Percentiles rank a stretch among this genome's conserved stretches.
Conservation (phyloP, 2,888 invertebrate species). For the Camptogramma bilineatum region DNA sequence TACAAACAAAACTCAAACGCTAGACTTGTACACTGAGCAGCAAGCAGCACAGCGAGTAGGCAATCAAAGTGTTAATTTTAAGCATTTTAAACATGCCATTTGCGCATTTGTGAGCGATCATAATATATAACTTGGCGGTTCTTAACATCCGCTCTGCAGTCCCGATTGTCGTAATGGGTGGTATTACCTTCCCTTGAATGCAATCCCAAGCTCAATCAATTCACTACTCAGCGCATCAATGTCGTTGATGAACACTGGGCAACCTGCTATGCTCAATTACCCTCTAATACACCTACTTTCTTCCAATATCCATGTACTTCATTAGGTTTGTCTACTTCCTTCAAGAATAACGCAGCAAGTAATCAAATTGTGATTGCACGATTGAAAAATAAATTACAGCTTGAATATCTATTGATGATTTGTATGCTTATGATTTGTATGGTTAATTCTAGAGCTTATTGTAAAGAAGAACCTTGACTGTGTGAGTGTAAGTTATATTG, state of each 20-base stretch:
- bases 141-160: neutral
- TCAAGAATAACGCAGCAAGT: neutral
- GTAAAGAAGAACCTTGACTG: neutral
- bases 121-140: slow-evolving; percentile 1
- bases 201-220: slow-evolving; percentile 6
- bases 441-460: neutral
- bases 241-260: neutral
- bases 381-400: neutral
- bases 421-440: neutral
- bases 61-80: neutral
- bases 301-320: neutral
- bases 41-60: too few relatives aligned
- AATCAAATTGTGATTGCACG: neutral
- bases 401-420: neutral
- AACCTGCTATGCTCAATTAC: neutral
- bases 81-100: neutral
- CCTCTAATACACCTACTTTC: neutral
- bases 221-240: neutral
- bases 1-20: too few relatives aligned
- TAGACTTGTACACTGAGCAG: too few relatives aligned
- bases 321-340: neutral
- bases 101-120: neutral
- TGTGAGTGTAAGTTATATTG: too few relatives aligned
- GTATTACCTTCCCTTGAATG: slow-evolving; percentile 7
- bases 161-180: neutral